phyloP scores from a whole-genome alignment of 2,113 vertebrate genomes.

The Ochotona curzoniae region DNA sequence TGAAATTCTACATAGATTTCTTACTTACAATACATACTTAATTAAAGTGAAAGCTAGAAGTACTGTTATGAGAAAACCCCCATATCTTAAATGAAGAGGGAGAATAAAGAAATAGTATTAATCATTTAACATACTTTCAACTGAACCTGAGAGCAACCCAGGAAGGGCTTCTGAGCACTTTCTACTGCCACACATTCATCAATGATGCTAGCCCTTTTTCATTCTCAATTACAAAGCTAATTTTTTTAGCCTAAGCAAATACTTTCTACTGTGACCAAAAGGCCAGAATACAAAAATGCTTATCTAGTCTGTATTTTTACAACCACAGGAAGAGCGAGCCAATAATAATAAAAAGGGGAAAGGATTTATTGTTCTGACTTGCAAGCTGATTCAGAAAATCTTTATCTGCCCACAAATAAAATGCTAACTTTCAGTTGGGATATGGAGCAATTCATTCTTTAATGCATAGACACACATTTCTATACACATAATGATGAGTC shows the following conservation, averaged over 20 bases:
- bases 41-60: background rate
- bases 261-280: background rate
- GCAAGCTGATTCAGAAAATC: background rate
- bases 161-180: background rate
- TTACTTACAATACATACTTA: background rate
- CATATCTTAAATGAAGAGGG: background rate
- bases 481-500: background rate
- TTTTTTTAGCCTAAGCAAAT: background rate
- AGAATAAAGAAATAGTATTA: background rate
- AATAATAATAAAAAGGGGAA: background rate
- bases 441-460: background rate
- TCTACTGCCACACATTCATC: background rate
- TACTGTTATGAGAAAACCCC: background rate
- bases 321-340: background rate
- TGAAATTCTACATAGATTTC: background rate
- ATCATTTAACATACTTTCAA: background rate
- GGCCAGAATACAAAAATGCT: slow-evolving; percentile 23
- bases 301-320: background rate
- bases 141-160: background rate
- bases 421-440: background rate
- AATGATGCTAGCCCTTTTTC: background rate
- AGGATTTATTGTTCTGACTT: slow-evolving; percentile 11
- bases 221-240: slow-evolving; percentile 39
- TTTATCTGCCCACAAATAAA: background rate
- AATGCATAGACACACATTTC: background rate